A percentile compares a stretch with the other conserved stretches of the same genome.
Conservation (phyloP, 2,888 invertebrate genomes). For the Drosophila koepferae region DNA sequence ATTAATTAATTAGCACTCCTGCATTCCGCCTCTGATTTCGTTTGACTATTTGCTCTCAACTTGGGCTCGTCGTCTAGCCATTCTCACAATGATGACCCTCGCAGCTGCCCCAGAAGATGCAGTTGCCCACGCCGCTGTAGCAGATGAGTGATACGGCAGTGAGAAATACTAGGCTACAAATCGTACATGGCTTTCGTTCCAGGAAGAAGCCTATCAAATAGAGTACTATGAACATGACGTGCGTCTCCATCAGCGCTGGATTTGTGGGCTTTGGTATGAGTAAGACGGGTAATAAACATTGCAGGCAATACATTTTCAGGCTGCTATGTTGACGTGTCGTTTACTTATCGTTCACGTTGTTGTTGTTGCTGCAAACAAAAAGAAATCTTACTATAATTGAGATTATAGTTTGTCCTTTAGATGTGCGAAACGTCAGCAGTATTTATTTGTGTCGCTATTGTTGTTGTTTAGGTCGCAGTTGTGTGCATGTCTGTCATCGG, state of each 20-base stretch:
- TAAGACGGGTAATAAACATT: constrained; percentile 98
- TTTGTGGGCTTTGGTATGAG: constrained; percentile 99
- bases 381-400: constrained; percentile 30
- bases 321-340: constrained; percentile 43
- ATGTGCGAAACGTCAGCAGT: constrained; percentile 47
- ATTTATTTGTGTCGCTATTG: constrained; percentile 24
- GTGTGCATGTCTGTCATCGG: constrained; percentile 10
- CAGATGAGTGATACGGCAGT: constrained; percentile 97
- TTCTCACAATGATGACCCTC: constrained; percentile 88
- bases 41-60: constrained; percentile 36
- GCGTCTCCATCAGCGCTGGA: constrained; percentile 97
- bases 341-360: constrained; percentile 14
- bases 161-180: constrained; percentile 97
- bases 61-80: constrained; percentile 73
- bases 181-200: constrained; percentile 98
- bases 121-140: constrained; percentile 97
- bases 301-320: constrained; percentile 95
- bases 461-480: constrained; percentile 17
- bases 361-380: constrained; percentile 26
- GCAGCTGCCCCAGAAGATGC: constrained; percentile 96
- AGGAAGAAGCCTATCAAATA: constrained; percentile 98
- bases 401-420: constrained; percentile 36
- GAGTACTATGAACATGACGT: constrained; percentile 98
- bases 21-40: constrained; percentile 20
- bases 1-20: constrained; percentile 40